Conservation (phyloP, 2,888 invertebrate species). For the Apodemia zela region DNA sequence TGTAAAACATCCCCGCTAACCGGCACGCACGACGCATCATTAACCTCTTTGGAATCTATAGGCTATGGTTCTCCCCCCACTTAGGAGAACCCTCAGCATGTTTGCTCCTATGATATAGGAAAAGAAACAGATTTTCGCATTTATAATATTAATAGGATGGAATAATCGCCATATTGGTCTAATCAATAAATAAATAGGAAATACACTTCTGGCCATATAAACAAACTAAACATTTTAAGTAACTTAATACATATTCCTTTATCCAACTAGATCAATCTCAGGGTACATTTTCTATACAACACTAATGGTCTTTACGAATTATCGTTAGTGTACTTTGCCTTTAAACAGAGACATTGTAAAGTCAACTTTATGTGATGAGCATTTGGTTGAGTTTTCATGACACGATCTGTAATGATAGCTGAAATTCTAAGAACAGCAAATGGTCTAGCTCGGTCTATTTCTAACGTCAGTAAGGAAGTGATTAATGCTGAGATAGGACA, state of each 20-base stretch:
- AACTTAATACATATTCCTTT: slow-evolving; percentile 10
- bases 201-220: neutral
- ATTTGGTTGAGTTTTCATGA: slow-evolving; percentile 20
- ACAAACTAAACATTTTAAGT: neutral
- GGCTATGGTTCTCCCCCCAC: too few relatives aligned
- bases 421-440: slow-evolving; percentile 29
- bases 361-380: slow-evolving; percentile 18
- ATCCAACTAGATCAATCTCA: slow-evolving; percentile 15
- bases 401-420: slow-evolving; percentile 21
- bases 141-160: too few relatives aligned
- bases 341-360: slow-evolving; percentile 20
- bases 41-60: too few relatives aligned
- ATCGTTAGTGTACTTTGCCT: slow-evolving; percentile 35
- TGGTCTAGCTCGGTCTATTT: slow-evolving; percentile 20
- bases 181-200: too few relatives aligned
- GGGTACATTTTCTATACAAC: slow-evolving; percentile 41
- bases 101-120: too few relatives aligned
- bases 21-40: too few relatives aligned
- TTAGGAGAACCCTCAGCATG: too few relatives aligned
- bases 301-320: slow-evolving; percentile 43
- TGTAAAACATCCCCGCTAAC: too few relatives aligned
- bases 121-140: too few relatives aligned
- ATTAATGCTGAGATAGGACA: slow-evolving; percentile 29
- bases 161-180: too few relatives aligned
- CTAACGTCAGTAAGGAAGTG: slow-evolving; percentile 31